Conservation (phyloP, 2,797 vertebrate species). For the Picus viridis region DNA sequence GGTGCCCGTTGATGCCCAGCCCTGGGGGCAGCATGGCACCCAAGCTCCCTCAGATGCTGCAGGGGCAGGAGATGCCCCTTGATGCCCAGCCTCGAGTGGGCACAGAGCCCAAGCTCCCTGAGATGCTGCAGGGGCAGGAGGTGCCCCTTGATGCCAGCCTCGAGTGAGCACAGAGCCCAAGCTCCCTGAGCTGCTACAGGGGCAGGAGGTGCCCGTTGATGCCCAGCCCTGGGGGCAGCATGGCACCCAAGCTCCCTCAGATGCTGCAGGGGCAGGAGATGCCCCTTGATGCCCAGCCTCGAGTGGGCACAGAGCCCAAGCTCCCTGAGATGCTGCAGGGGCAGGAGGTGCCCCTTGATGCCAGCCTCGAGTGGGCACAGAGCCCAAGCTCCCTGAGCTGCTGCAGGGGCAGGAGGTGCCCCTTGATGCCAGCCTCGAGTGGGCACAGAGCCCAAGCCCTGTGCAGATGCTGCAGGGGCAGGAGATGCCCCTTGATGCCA, state of each 20-base stretch:
- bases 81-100: not conserved
- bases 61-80: no score
- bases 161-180: rapidly evolving
- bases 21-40: no score
- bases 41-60: not conserved
- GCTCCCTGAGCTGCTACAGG: not conserved
- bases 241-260: rapidly evolving
- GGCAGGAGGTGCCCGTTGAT: not conserved
- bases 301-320: rapidly evolving
- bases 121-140: not conserved
- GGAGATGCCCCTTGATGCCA: no score
- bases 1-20: no score
- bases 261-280: not conserved
- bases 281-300: not conserved
- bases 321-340: not conserved
- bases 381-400: rapidly evolving
- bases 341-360: no score
- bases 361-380: rapidly evolving
- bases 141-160: not conserved
- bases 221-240: not conserved
- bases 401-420: not conserved
- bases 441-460: rapidly evolving
- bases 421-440: not conserved
- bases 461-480: not conserved
- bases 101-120: rapidly evolving